Percentiles rank a stretch among this genome's conserved stretches.
Evolutionary conservation across 2,797 vertebrate genomes (phyloP).

Genomic region (Eulemur coronatus): DNA sequence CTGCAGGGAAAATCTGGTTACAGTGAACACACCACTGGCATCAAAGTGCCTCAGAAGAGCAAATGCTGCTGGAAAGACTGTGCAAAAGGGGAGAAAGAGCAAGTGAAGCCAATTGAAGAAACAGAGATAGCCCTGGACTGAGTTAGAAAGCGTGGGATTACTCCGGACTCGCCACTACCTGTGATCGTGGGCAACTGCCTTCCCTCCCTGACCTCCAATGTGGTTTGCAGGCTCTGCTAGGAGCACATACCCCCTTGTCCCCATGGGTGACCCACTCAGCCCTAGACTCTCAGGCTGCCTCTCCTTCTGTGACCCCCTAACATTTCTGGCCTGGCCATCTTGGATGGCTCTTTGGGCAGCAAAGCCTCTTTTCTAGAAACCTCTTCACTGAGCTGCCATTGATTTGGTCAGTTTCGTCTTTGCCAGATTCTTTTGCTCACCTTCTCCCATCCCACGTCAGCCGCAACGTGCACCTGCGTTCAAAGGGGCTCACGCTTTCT

Average conservation of each 20-base stretch:
- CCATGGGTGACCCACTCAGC: background rate
- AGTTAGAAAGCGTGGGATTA: background rate
- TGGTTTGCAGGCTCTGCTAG: background rate
- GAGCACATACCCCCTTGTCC: background rate
- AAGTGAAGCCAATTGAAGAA: background rate
- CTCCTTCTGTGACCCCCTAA: background rate
- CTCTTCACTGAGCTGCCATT: background rate
- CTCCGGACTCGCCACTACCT: background rate
- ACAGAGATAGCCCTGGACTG: no score
- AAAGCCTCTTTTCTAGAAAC: background rate
- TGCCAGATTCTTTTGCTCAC: background rate
- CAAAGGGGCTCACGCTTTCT: background rate
- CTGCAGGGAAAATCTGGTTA: background rate
- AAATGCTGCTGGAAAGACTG: background rate
- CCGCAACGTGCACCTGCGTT: background rate
- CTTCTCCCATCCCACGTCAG: background rate
- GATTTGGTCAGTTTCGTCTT: background rate
- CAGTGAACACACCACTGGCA: background rate
- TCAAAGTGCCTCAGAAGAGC: no score
- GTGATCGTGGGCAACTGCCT: background rate
- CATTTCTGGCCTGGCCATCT: background rate
- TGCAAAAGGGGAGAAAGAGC: background rate
- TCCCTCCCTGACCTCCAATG: background rate
- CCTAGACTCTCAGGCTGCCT: background rate
- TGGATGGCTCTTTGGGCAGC: background rate